Evolutionary conservation across 1,140 invertebrate species (phyloP), one percentile per base, ranked within the genome.

Genomic region (Drosophila oshimai): DNA sequence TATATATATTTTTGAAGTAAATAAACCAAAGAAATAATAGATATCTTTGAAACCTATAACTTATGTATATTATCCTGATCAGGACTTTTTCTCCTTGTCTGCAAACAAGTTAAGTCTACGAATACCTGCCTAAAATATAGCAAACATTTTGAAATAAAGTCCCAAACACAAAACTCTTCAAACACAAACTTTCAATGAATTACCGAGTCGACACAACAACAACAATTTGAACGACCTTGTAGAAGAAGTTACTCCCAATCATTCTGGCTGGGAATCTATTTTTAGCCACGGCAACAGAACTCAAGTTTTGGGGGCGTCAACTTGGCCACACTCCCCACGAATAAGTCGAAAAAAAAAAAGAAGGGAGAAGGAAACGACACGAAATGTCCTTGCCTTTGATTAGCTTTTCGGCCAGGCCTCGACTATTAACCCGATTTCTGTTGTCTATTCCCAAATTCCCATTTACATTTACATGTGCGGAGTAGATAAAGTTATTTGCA

Each of bases 341-440:
- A n/a, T n/a, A n/a, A n/a, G n/a, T n/a, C 26, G 4, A 54, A 62
- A 26, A 26, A 12, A 46, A 33, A 36, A 18, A 49, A n/a, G n/a
- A n/a, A n/a, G n/a, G n/a, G n/a, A n/a, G n/a, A 10, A 18, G 29
- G 45, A 18, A 53, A 55, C 18, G 51, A 57, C 46, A 28, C 15
- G 45, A 55, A 68, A 73, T 69, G 49, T 46, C 49, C 54, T 74
- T 69, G 67, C 34, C 67, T 80, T 80, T 80, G 72, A 87, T 87
- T 76, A 80, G 76, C 74, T 69, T 37, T 50, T 50, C 24, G 60
- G 37, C 45, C 55, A 15, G 46, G 24, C 45, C 37, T 20, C 61
- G 54, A 47, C 36, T 47, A 55, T 44, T 51, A 68, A 72, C 49
- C 60, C 31, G 45, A 50, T 73, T 73, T 67, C 18, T 51, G 28